Evolutionary conservation across 2,888 invertebrate genomes (phyloP), one percentile per base, ranked within the genome.

Genomic region (Oxyteleia sp.): DNA sequence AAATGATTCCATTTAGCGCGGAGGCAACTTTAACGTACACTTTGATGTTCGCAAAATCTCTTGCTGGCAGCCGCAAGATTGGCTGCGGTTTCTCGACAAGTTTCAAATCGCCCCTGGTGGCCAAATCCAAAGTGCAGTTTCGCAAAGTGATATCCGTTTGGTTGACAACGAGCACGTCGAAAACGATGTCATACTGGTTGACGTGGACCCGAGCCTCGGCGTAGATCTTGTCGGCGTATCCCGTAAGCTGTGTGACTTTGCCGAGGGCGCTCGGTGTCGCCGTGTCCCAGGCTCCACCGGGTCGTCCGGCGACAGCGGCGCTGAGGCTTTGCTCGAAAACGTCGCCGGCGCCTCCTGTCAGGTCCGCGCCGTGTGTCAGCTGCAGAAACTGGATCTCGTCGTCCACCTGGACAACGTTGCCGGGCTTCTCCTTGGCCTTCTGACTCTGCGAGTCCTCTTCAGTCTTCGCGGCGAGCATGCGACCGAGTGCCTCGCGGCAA

Each of bases 141-240:
- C 99, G 99, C 82, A 99, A 95, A 0, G 99, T 99, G 92, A 99
- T 99, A 88, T 96, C 96, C 94, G 99, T 99, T 94, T 99, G 99
- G 94, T 99, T 99, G 26, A 99, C 99, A 86, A 99, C 97, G 23
- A 99, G 95, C 43, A 99, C 99, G 94, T 99, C 99, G 47, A 99
- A 95, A 49, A 99, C 99, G 89, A 99, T 99, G 93, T 99, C 99
- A 94, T 99, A 99, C 93, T 99, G 99, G 94, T 99, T 99, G 87
- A 99, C 99, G 93, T 99, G 97, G 0, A 99, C 99, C 91, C 99
- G 98, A n/a, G 99, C 99, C 94, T 99, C 99, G 0, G 99, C 98
- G 94, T 99, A 99, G 81, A 99, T 99, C 0, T 99, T 99, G 95
- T 99, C 99, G 0, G 99, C 99, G 94, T 99, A 99, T 11, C 99